Percentiles rank a stretch among this genome's conserved stretches.
Conservation (phyloP, 2,888 invertebrate species). For the Brachycybe producta region DNA sequence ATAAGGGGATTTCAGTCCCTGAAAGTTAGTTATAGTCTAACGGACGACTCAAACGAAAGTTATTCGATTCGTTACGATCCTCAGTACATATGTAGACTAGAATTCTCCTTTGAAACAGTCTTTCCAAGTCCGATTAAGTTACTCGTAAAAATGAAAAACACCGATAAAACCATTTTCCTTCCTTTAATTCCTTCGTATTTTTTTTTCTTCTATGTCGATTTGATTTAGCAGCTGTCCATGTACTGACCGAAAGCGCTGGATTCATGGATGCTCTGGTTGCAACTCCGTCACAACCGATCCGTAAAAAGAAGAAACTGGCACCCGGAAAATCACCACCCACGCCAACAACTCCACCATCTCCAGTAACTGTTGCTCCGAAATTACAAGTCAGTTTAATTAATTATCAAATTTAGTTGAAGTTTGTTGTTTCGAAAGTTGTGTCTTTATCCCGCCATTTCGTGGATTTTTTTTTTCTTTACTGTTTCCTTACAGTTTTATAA, state of each 20-base stretch:
- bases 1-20: too few species aligned
- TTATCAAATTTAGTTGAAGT: background rate
- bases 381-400: conserved; percentile 34
- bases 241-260: conserved; percentile 74
- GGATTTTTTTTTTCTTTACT: background rate
- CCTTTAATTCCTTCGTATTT: too few species aligned
- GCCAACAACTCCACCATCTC: conserved; percentile 53
- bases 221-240: conserved; percentile 21
- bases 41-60: too few species aligned
- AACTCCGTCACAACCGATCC: conserved; percentile 46
- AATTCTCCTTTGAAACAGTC: too few species aligned
- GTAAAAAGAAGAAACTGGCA: conserved; percentile 48
- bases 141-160: too few species aligned
- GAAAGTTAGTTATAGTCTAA: too few species aligned
- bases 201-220: too few species aligned
- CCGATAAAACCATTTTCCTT: too few species aligned
- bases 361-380: conserved; percentile 44
- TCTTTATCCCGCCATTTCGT: background rate
- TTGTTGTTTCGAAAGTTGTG: conserved; percentile 1
- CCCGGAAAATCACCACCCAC: conserved; percentile 39
- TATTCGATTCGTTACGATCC: too few species aligned
- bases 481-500: conserved; percentile 57
- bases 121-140: too few species aligned
- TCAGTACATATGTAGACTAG: too few species aligned
- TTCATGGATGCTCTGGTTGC: conserved; percentile 83